Conservation (phyloP, 1,140 invertebrate genomes). For the Scaptomyza montana region DNA sequence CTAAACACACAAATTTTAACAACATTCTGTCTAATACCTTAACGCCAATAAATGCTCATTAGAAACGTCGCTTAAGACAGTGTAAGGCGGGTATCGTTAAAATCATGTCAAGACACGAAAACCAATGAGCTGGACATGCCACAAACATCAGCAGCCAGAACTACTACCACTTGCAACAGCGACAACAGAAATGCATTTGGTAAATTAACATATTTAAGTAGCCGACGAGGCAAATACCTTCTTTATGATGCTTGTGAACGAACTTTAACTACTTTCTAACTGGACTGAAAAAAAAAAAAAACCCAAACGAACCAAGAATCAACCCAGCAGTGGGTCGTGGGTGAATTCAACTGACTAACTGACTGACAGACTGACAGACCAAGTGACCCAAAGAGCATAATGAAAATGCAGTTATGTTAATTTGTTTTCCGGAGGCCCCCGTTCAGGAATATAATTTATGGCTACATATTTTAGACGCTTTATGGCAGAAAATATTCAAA, state of each 20-base stretch:
- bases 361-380: conserved; percentile 13
- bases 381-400: conserved; percentile 36
- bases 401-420: conserved; percentile 72
- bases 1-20: conserved; percentile 9
- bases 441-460: conserved; percentile 58
- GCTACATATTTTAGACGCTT: conserved; percentile 65
- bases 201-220: conserved; percentile 72
- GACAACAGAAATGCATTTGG: conserved; percentile 75
- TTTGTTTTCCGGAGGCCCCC: conserved; percentile 32
- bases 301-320: neutral
- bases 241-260: conserved; percentile 49
- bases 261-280: conserved; percentile 77
- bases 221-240: conserved; percentile 35
- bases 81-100: conserved; percentile 51
- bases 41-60: conserved; percentile 57
- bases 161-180: conserved; percentile 5
- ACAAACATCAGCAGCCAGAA: conserved; percentile 14
- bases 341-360: conserved; percentile 39
- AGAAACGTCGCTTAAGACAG: conserved; percentile 35
- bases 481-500: conserved; percentile 65
- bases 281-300: conserved; percentile 52
- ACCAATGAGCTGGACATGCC: conserved; percentile 36
- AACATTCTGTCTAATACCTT: conserved; percentile 1
- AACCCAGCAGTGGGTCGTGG: conserved; percentile 70
- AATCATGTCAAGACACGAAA: conserved; percentile 63